phyloP scores from a whole-genome alignment of 64 coral and sea anemone genomes.

The Cladopsammia gracilis region DNA sequence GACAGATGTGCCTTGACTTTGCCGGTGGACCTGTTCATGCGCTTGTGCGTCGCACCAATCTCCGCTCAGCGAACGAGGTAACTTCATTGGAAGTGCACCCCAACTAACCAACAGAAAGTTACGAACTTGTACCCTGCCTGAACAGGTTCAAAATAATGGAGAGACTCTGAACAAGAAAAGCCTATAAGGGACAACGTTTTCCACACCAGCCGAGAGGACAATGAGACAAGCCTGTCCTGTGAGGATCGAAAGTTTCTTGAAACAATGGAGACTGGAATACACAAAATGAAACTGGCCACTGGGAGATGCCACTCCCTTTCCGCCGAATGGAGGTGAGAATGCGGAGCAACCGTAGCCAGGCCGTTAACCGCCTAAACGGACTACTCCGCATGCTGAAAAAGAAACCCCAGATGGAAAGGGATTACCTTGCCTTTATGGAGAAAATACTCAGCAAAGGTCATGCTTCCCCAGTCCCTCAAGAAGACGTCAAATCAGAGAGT shows the following conservation, averaged over 20 bases:
- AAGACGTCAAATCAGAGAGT: background rate
- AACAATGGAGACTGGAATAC: background rate
- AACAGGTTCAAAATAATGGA: background rate
- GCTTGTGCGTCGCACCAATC: background rate
- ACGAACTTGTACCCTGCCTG: background rate
- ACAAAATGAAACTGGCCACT: background rate
- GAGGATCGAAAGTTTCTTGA: background rate
- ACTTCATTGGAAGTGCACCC: too few species aligned
- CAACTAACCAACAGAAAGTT: background rate
- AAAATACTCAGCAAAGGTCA: conserved; percentile 1
- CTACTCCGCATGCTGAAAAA: background rate
- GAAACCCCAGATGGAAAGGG: background rate
- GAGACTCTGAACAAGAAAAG: background rate
- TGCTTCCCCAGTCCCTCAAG: background rate
- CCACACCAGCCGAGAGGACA: background rate
- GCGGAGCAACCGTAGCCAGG: background rate
- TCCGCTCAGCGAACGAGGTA: background rate
- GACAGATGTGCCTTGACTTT: conserved; percentile 28
- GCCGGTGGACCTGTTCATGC: conserved; percentile 33
- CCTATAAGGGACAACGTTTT: background rate
- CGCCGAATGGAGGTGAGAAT: background rate
- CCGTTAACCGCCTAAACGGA: background rate
- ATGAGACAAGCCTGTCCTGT: background rate
- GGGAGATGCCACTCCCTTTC: background rate
- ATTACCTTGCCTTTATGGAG: conserved; percentile 10